phyloP scores from a whole-genome alignment of 2,113 vertebrate genomes.

The Chlorodrepanis virens region DNA sequence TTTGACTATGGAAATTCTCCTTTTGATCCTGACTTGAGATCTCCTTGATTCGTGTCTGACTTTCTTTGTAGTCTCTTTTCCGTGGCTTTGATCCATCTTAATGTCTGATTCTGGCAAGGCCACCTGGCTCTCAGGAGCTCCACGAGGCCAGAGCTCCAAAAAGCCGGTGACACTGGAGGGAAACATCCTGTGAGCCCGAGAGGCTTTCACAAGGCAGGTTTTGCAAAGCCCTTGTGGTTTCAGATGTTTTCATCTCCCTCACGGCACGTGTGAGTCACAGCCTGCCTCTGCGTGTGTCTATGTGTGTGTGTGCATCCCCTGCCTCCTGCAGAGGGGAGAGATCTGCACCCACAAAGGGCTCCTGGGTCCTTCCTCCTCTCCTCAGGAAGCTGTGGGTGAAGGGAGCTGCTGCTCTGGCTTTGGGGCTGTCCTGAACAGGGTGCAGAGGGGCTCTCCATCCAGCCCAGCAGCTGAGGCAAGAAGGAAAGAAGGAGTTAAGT shows the following conservation, averaged over 20 bases:
- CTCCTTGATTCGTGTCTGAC: not conserved
- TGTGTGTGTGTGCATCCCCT: not conserved
- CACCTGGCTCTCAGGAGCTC: not conserved
- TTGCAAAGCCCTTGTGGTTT: slow-evolving; percentile 25
- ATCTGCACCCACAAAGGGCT: not conserved
- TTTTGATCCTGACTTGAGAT: not conserved
- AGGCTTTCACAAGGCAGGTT: slow-evolving; percentile 9
- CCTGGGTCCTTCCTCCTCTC: not conserved
- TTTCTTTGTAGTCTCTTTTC: not conserved
- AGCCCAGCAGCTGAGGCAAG: fast-evolving
- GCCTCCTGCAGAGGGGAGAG: not conserved
- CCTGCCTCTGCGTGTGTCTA: fast-evolving
- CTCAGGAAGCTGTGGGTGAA: fast-evolving
- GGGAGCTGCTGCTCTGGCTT: not conserved
- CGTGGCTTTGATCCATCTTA: not conserved
- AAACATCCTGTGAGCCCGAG: not conserved
- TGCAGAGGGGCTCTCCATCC: not conserved
- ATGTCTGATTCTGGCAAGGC: not conserved
- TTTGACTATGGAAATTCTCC: not conserved
- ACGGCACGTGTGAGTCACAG: not conserved
- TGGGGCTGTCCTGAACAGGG: not conserved
- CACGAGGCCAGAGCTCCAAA: fast-evolving
- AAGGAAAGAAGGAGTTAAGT: not conserved
- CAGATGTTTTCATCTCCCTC: not conserved
- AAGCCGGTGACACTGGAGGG: fast-evolving